Percentiles rank a stretch among this genome's conserved stretches.
Evolutionary conservation across 2,888 invertebrate species (phyloP).

Genomic region (Trissonchulus sp.): DNA sequence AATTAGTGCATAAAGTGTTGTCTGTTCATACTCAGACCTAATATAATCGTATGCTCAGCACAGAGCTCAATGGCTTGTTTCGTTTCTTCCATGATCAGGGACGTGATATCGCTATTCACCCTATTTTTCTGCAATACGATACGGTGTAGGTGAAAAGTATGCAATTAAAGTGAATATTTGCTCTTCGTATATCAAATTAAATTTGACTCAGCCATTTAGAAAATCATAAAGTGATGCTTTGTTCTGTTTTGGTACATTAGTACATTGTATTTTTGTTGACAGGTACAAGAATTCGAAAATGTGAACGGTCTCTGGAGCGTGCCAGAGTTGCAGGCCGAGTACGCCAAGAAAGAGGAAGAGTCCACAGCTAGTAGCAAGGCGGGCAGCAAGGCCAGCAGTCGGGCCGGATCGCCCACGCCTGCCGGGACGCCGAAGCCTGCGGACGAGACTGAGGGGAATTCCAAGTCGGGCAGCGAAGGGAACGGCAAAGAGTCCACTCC

Average conservation of each 20-base stretch:
- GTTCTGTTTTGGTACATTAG: background rate
- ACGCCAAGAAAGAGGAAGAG: constrained; percentile 31
- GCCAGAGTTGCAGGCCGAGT: constrained; percentile 61
- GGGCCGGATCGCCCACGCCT: background rate
- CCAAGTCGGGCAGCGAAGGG: constrained; percentile 26
- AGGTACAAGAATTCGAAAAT: constrained; percentile 92
- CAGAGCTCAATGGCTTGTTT: too few species aligned
- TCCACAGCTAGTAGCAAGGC: background rate
- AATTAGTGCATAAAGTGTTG: too few species aligned
- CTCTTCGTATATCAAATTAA: too few species aligned
- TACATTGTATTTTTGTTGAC: background rate
- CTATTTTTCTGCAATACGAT: too few species aligned
- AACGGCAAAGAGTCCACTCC: constrained; percentile 29
- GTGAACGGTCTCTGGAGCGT: constrained; percentile 97
- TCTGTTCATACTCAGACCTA: too few species aligned
- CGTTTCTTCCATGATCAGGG: too few species aligned
- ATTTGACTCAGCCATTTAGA: too few species aligned
- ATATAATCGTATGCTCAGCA: too few species aligned
- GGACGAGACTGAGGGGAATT: constrained; percentile 33
- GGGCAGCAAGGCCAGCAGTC: constrained; percentile 12
- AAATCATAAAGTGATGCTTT: too few species aligned
- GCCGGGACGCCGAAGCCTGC: background rate
- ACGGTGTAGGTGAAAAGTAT: too few species aligned
- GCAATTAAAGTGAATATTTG: too few species aligned
- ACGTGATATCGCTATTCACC: too few species aligned